These are phyloP conservation scores for Microctenopoma lineatum DNA, from an alignment of 2,797 vertebrate species.

Conservation along the genomic window DNA sequence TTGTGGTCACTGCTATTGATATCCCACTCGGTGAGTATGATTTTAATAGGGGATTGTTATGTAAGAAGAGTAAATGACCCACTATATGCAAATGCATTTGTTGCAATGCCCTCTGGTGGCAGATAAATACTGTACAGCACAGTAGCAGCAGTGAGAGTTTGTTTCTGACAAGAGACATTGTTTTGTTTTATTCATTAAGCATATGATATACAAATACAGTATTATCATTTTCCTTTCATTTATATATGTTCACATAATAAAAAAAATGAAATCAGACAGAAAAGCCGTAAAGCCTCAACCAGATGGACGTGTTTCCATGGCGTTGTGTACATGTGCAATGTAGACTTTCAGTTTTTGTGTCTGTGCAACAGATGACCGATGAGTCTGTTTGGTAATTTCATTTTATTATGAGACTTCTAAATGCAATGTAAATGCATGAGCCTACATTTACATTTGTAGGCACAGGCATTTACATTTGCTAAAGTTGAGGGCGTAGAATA, in stretches of 20 bases:
- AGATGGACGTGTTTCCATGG: no score
- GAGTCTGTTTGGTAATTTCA: constrained; percentile 1
- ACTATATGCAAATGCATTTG: constrained; percentile 26
- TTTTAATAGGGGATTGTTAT: constrained; percentile 35
- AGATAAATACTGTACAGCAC: constrained; percentile 17
- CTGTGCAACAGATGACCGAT: background rate
- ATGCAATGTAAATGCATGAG: background rate
- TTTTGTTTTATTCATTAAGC: no score
- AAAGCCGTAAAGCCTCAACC: no score
- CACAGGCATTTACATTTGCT: no score
- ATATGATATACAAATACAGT: no score
- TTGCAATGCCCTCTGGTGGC: constrained; percentile 67
- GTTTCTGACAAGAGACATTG: constrained; percentile 5
- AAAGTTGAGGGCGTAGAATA: constrained; percentile 19
- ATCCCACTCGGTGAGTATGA: constrained; percentile 93
- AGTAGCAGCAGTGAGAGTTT: constrained; percentile 10
- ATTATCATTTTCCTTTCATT: no score
- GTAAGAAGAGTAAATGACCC: constrained; percentile 36
- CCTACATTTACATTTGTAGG: constrained; percentile 5
- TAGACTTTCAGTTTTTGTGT: background rate
- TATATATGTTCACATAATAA: no score
- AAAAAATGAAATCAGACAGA: no score
- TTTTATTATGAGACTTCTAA: constrained; percentile 12
- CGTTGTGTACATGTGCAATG: constrained; percentile 18
- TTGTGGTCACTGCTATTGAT: constrained; percentile 97